Conservation (phyloP, 2,888 invertebrate species). For the Teinopalpus imperialis region DNA sequence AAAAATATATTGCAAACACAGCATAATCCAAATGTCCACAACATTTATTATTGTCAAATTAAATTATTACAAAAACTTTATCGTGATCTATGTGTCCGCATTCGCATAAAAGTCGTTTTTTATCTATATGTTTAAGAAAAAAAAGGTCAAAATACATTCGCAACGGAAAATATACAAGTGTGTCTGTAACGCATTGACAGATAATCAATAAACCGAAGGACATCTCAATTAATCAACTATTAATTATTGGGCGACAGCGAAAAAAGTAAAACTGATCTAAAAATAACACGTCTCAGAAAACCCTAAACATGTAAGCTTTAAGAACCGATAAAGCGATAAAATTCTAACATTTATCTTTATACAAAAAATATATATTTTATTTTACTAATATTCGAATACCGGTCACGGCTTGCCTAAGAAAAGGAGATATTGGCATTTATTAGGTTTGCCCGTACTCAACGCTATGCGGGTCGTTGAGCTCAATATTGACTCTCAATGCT, state of each 20-base stretch:
- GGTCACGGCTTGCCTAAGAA: no score
- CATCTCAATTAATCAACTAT: slow-evolving; percentile 43
- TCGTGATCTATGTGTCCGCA: slow-evolving; percentile 53
- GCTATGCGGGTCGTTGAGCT: no score
- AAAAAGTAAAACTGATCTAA: slow-evolving; percentile 15
- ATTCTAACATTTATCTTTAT: neutral
- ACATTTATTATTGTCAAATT: slow-evolving; percentile 57
- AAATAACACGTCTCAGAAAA: slow-evolving; percentile 16
- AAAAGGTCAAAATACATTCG: slow-evolving; percentile 33
- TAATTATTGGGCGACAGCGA: slow-evolving; percentile 30
- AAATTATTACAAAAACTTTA: slow-evolving; percentile 39
- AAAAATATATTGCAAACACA: slow-evolving; percentile 25
- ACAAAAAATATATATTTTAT: no score
- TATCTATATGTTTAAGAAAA: slow-evolving; percentile 41
- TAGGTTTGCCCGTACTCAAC: no score
- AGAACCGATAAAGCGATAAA: neutral
- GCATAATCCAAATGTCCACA: slow-evolving; percentile 33
- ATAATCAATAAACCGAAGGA: slow-evolving; percentile 28
- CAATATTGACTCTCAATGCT: no score
- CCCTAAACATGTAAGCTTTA: slow-evolving; percentile 9
- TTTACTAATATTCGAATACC: no score
- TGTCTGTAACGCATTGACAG: slow-evolving; percentile 20
- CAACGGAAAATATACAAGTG: slow-evolving; percentile 30
- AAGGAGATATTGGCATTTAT: no score
- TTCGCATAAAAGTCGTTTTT: slow-evolving; percentile 57